Conservation (phyloP, 2,113 vertebrate genomes). For the Trochalopteron elliotii region DNA sequence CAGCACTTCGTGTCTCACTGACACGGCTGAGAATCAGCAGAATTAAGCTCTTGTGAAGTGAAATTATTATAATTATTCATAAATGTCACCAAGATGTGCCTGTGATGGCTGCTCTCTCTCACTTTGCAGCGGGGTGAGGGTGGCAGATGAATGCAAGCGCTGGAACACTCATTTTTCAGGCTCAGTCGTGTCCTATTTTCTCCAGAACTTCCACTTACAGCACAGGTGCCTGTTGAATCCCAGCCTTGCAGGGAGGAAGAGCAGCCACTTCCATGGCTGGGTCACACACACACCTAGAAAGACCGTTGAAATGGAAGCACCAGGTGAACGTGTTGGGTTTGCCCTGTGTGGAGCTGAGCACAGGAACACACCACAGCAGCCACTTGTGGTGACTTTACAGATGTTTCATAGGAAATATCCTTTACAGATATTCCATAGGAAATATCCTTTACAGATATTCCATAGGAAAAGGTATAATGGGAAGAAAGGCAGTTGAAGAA, state of each 20-base stretch:
- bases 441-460: fast-evolving
- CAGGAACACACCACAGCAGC: fast-evolving
- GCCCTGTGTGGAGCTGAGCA: background rate
- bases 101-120: background rate
- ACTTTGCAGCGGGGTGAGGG: background rate
- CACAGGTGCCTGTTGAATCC: background rate
- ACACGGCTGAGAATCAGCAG: background rate
- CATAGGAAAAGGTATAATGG: fast-evolving
- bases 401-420: too few species aligned
- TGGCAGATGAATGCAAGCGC: fast-evolving
- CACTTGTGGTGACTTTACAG: too few species aligned
- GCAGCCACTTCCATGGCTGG: background rate
- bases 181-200: background rate
- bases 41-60: background rate
- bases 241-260: background rate
- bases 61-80: constrained; percentile 24
- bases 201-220: background rate
- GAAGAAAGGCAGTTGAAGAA: background rate
- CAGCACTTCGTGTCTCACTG: fast-evolving
- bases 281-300: background rate
- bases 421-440: fast-evolving
- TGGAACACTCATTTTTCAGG: background rate
- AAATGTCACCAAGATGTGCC: background rate
- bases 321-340: background rate
- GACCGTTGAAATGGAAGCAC: background rate